phyloP scores from a whole-genome alignment of 2,888 invertebrate species.

The Sturmia bella region DNA sequence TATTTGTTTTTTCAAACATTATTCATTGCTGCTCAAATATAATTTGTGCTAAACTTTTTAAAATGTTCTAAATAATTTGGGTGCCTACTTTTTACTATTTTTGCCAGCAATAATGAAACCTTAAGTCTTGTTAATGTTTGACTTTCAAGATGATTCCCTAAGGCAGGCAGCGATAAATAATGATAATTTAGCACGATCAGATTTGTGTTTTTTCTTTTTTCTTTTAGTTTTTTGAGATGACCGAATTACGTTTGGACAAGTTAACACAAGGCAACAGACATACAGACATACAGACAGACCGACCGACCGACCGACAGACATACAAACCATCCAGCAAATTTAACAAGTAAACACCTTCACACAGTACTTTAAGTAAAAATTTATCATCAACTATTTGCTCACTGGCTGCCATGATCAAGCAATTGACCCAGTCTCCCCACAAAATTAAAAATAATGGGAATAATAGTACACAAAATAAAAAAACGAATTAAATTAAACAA shows the following conservation, averaged over 20 bases:
- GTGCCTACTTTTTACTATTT: neutral
- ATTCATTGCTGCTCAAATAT: too few species aligned
- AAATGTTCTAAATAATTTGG: neutral
- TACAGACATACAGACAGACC: constrained; percentile 19
- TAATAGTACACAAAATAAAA: neutral
- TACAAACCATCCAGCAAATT: constrained; percentile 34
- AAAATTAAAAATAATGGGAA: constrained; percentile 23
- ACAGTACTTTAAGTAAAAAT: constrained; percentile 36
- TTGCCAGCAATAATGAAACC: neutral
- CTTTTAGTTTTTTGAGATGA: constrained; percentile 39
- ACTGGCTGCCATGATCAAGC: constrained; percentile 61
- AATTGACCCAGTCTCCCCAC: constrained; percentile 66
- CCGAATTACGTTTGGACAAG: constrained; percentile 62
- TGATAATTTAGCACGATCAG: constrained; percentile 67
- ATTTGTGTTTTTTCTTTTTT: neutral
- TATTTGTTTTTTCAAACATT: too few species aligned
- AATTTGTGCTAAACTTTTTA: too few species aligned
- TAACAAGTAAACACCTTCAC: constrained; percentile 30
- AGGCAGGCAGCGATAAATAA: constrained; percentile 68
- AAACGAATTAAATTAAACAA: constrained; percentile 41
- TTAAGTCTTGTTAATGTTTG: constrained; percentile 28
- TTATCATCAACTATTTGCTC: neutral
- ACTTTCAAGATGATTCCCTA: constrained; percentile 55
- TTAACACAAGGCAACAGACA: constrained; percentile 22
- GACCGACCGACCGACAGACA: constrained; percentile 28